Base-by-base conservation (phyloP, 2,888 invertebrate species). In the Leptinotarsa juncta region DNA sequence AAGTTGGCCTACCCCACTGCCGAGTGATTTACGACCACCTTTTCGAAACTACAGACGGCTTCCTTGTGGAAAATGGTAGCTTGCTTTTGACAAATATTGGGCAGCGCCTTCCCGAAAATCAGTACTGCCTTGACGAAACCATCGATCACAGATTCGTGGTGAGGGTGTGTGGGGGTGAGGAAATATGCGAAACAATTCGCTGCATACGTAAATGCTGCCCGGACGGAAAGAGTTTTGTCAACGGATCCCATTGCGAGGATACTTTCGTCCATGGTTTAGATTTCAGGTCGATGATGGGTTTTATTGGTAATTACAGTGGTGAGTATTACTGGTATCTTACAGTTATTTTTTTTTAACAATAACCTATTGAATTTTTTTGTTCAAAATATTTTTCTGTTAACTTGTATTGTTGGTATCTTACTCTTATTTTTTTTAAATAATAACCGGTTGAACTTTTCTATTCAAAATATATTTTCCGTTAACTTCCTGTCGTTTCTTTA, bases 121-220 rank as follows among this genome's bases (percentile, higher is more conserved):
- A 73, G 18, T 82, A 78, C 76, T 81, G 82, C 60, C n/a, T 83
- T 16, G 85, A 83, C 60, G 73, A 77, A 67, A 81, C 79, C 7
- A 66, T 69, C 10, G 74, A 80, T 16, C 74, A 77, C 10, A 65
- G 73, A 49, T 74, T 74, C 51, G 75, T 83, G 18, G 72, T 82
- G 53, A 80, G 84, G 71, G 66, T 81, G 62, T 85, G 85, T 72
- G 74, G 76, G 23, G 76, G 80, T 75, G 81, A 74, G 32, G 74
- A 78, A 10, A 70, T 83, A 51, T 85, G 85, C 67, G 71, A 80
- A 15, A 71, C 49, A 7, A 77, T 79, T 20, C 80, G 74, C 74
- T 90, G 90, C 78, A 77, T 91, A 2, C 88, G 87, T 67, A 91
- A 91, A 83, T 91, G 91, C 79, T 91, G 91, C 81, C 89, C 89